Percentiles rank a stretch among this genome's conserved stretches.
Evolutionary conservation across 2,113 vertebrate species (phyloP).

Genomic region (Eira barbara): DNA sequence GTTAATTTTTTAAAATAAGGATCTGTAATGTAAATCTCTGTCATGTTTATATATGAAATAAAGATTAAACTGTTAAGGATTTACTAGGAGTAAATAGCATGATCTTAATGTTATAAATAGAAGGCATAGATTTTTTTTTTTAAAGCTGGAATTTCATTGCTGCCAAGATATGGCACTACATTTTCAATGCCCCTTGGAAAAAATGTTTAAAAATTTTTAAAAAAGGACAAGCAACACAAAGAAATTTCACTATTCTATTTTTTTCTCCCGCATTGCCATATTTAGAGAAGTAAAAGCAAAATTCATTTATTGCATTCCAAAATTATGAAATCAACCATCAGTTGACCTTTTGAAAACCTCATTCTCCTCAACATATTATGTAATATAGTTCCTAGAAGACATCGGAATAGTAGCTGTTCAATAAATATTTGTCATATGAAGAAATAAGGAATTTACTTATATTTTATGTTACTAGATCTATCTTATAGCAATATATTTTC

Average conservation of each 20-base stretch:
- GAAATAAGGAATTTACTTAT: background rate
- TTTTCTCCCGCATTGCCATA: background rate
- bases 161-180: background rate
- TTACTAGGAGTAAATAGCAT: background rate
- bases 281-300: background rate
- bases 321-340: background rate
- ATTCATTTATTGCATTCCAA: background rate
- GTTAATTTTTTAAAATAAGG: background rate
- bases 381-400: background rate
- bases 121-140: background rate
- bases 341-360: background rate
- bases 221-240: background rate
- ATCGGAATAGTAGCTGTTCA: background rate
- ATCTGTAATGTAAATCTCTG: background rate
- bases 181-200: background rate
- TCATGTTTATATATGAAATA: background rate
- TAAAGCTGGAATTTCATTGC: background rate
- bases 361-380: background rate
- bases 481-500: background rate
- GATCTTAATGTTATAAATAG: background rate
- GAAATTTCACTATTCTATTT: background rate
- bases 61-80: background rate
- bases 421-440: background rate
- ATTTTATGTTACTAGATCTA: background rate
- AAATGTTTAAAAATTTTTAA: background rate